phyloP scores from a whole-genome alignment of 2,797 vertebrate species.

The Tenualosa ilisha region DNA sequence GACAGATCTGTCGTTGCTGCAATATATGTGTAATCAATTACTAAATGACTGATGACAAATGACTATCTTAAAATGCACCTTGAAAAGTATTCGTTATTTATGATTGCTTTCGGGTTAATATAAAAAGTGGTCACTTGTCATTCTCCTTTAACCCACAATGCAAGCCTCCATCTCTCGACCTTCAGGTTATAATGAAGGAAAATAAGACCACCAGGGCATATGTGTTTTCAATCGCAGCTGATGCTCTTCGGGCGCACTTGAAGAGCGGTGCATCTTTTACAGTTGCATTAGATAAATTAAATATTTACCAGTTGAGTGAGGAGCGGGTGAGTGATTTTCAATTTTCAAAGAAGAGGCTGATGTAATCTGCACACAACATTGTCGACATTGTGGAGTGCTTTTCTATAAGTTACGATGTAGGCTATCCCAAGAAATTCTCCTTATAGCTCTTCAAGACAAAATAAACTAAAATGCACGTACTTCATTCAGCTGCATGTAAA shows the following conservation, averaged over 20 bases:
- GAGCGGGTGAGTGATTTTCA: conserved; percentile 61
- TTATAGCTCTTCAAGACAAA: neutral
- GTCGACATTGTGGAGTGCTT: conserved; percentile 42
- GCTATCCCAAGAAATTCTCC: neutral
- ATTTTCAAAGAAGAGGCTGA: conserved; percentile 61
- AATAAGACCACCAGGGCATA: conserved; percentile 21
- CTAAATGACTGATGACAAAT: conserved; percentile 25
- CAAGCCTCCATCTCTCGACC: neutral
- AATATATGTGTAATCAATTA: conserved; percentile 27
- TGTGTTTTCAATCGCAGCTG: conserved; percentile 30
- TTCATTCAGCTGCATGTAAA: neutral
- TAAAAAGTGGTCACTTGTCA: conserved; percentile 27
- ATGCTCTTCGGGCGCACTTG: conserved; percentile 24
- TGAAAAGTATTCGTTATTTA: conserved; percentile 25
- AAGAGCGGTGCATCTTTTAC: conserved; percentile 42
- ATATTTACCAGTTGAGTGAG: conserved; percentile 54
- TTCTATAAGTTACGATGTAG: conserved; percentile 5
- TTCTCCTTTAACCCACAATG: conserved; percentile 26
- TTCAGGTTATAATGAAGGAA: conserved; percentile 23
- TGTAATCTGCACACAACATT: conserved; percentile 49
- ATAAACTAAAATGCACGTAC: neutral
- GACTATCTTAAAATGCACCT: conserved; percentile 19
- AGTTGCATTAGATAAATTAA: conserved; percentile 57
- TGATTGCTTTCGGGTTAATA: conserved; percentile 19
- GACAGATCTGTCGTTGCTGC: conserved; percentile 12